Conservation (phyloP, 2,888 invertebrate species). For the Macrosiphum euphorbiae region DNA sequence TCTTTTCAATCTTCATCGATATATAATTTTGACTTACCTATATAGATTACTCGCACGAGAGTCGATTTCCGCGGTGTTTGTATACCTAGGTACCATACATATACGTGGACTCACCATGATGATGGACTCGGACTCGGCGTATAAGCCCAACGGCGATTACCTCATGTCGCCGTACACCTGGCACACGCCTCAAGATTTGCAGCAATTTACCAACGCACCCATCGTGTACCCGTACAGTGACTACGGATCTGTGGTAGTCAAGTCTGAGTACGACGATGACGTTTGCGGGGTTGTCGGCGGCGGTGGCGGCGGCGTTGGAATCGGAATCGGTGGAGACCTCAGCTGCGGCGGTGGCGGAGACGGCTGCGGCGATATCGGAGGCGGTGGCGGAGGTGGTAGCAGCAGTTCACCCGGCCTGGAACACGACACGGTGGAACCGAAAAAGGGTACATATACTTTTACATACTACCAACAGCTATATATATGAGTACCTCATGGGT, state of each 20-base stretch:
- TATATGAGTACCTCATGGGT: neutral
- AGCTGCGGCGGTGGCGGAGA: neutral
- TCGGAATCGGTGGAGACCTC: neutral
- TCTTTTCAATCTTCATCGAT: neutral
- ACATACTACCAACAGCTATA: neutral
- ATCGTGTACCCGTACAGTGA: constrained; percentile 46
- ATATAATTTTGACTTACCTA: neutral
- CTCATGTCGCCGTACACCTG: constrained; percentile 54
- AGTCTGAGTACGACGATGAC: constrained; percentile 57
- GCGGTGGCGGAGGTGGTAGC: neutral
- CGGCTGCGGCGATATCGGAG: neutral
- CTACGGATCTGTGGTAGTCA: constrained; percentile 55
- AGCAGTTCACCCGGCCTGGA: constrained; percentile 42
- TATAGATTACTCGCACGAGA: neutral
- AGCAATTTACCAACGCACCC: constrained; percentile 41
- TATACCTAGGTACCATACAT: neutral
- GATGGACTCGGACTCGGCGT: constrained; percentile 60
- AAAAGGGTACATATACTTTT: constrained; percentile 44
- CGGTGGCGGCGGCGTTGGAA: neutral
- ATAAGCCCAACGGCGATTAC: constrained; percentile 62
- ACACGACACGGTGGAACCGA: constrained; percentile 35
- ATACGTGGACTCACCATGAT: neutral
- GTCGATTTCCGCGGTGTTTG: neutral
- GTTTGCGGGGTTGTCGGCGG: neutral
- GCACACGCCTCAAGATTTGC: constrained; percentile 56